A percentile compares a stretch with the other conserved stretches of the same genome.
Evolutionary conservation across 2,113 vertebrate species (phyloP).

Genomic region (Equus przewalskii): DNA sequence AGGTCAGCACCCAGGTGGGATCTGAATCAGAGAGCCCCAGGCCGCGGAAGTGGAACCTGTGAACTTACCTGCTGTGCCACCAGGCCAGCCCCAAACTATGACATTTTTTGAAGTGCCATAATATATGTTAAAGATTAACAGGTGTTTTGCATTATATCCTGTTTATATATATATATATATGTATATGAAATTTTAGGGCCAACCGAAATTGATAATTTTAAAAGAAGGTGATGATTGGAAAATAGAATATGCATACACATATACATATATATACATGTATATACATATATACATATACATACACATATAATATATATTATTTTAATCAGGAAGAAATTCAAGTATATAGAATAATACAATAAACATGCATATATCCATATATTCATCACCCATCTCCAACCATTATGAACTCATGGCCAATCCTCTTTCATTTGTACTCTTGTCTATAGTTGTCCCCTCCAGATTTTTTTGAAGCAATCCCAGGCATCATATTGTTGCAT

Average conservation of each 20-base stretch:
- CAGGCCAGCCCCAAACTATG: not conserved
- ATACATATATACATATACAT: not conserved
- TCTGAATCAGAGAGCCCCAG: no score
- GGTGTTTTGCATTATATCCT: not conserved
- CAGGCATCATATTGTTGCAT: not conserved
- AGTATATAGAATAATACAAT: not conserved
- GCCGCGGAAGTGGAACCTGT: no score
- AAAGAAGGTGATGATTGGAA: no score
- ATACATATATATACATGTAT: no score
- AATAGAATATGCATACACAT: no score
- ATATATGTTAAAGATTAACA: not conserved
- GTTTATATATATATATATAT: not conserved
- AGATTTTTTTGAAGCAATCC: not conserved
- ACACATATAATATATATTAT: not conserved
- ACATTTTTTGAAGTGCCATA: not conserved
- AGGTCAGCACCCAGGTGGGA: no score
- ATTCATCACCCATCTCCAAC: not conserved
- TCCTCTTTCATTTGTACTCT: not conserved
- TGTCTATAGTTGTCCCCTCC: not conserved
- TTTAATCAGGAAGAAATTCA: not conserved
- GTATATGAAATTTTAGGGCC: no score
- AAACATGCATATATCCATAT: not conserved
- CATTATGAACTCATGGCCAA: not conserved
- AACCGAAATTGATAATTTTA: no score
- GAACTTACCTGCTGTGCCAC: no score